Percentiles rank a stretch among this genome's conserved stretches.
These are phyloP conservation scores for Murina feae DNA, from an alignment of 2,113 vertebrate genomes.

Conservation along the genomic window DNA sequence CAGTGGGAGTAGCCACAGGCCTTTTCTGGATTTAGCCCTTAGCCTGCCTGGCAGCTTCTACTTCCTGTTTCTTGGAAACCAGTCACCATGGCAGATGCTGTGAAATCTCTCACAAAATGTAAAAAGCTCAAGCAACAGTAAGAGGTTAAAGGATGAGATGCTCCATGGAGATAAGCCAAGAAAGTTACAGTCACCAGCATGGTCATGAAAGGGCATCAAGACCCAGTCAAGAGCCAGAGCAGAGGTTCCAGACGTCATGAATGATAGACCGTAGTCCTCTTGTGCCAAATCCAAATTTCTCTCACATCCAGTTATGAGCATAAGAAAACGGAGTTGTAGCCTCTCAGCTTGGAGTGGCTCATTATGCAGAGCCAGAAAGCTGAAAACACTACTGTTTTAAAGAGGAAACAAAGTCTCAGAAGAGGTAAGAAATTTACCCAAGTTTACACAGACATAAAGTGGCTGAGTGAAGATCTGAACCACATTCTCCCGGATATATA, in stretches of 20 bases:
- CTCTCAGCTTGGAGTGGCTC: not conserved
- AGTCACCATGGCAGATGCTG: not conserved
- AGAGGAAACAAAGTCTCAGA: not conserved
- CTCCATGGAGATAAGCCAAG: not conserved
- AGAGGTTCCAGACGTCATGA: rapidly evolving
- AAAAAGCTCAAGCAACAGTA: not conserved
- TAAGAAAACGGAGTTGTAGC: not conserved
- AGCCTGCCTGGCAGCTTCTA: not conserved
- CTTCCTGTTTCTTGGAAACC: not conserved
- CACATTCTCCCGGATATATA: not conserved
- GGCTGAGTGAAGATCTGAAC: not conserved
- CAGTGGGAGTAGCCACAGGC: too few species aligned
- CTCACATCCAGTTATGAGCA: not conserved
- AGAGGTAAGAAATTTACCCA: not conserved
- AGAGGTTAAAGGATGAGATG: not conserved
- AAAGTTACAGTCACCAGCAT: rapidly evolving
- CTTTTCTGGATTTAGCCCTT: not conserved
- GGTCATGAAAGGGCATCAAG: not conserved
- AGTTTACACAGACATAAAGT: not conserved
- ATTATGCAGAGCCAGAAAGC: not conserved
- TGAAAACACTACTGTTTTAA: not conserved
- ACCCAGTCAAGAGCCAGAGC: not conserved
- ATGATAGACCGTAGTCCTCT: not conserved
- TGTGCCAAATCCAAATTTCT: not conserved
- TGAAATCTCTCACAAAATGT: not conserved